These are phyloP conservation scores for Zonitis immaculata DNA, from an alignment of 2,888 invertebrate genomes.

Conservation along the genomic window DNA sequence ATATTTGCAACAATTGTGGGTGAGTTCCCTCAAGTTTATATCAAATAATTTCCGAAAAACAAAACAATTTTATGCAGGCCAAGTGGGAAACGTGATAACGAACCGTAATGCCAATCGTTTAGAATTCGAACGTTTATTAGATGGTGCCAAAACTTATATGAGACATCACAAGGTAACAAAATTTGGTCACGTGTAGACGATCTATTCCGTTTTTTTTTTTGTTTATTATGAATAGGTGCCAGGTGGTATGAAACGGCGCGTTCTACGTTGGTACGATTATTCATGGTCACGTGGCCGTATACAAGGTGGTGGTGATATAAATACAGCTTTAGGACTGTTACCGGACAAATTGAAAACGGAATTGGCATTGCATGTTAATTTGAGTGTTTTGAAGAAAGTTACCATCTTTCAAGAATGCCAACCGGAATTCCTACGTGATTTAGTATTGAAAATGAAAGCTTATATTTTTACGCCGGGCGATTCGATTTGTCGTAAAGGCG, in stretches of 20 bases:
- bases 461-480: conserved; percentile 98
- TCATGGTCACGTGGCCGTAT: conserved; percentile 96
- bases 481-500: conserved; percentile 90
- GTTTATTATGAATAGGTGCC: conserved; percentile 60
- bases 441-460: conserved; percentile 96
- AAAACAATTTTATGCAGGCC: no score
- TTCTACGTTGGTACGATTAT: conserved; percentile 96
- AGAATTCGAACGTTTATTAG: conserved; percentile 90
- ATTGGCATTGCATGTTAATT: conserved; percentile 90
- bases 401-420: conserved; percentile 97
- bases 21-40: conserved; percentile 53
- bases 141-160: conserved; percentile 97
- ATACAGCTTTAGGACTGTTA: conserved; percentile 85
- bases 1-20: conserved; percentile 96
- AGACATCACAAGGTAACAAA: conserved; percentile 88
- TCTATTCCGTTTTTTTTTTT: no score
- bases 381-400: conserved; percentile 92
- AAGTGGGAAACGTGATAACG: conserved; percentile 96
- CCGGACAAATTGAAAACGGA: conserved; percentile 97
- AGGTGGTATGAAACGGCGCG: conserved; percentile 92
- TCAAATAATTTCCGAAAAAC: no score
- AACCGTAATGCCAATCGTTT: conserved; percentile 93
- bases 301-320: conserved; percentile 94
- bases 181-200: no score
- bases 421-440: conserved; percentile 93